A percentile compares a stretch with the other conserved stretches of the same genome.
Conservation (phyloP, 2,888 invertebrate genomes). For the Nymphalis urticae region DNA sequence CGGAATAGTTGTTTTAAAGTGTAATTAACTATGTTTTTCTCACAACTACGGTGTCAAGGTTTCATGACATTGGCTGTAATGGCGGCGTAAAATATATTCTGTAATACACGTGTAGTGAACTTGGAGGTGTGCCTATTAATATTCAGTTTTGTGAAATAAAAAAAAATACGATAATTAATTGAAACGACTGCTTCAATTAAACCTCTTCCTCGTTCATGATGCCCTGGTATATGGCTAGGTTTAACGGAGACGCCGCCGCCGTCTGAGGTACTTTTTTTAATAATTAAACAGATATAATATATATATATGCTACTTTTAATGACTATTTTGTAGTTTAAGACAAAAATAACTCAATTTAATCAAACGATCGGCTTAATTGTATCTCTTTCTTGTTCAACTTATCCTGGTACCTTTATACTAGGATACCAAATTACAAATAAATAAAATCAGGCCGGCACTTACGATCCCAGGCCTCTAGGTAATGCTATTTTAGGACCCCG, state of each 20-base stretch:
- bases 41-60: conserved; percentile 37
- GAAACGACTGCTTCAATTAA: too few relatives aligned
- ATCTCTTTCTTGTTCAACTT: too few relatives aligned
- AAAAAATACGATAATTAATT: too few relatives aligned
- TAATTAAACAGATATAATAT: not conserved
- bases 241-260: not conserved
- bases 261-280: not conserved
- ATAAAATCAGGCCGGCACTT: too few relatives aligned
- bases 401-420: too few relatives aligned
- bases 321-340: too few relatives aligned
- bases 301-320: not conserved
- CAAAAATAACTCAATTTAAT: too few relatives aligned
- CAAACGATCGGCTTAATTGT: too few relatives aligned
- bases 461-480: too few relatives aligned
- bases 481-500: too few relatives aligned
- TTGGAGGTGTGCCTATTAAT: not conserved
- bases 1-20: conserved; percentile 38
- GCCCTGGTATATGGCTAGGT: not conserved
- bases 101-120: conserved; percentile 18
- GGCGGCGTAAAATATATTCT: conserved; percentile 13
- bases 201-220: not conserved
- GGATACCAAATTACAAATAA: too few relatives aligned
- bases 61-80: conserved; percentile 24
- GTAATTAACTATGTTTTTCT: conserved; percentile 41
- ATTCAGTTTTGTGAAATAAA: too few relatives aligned